Base-by-base conservation (phyloP, 2,797 vertebrate genomes). In the Artibeus jamaicensis region DNA sequence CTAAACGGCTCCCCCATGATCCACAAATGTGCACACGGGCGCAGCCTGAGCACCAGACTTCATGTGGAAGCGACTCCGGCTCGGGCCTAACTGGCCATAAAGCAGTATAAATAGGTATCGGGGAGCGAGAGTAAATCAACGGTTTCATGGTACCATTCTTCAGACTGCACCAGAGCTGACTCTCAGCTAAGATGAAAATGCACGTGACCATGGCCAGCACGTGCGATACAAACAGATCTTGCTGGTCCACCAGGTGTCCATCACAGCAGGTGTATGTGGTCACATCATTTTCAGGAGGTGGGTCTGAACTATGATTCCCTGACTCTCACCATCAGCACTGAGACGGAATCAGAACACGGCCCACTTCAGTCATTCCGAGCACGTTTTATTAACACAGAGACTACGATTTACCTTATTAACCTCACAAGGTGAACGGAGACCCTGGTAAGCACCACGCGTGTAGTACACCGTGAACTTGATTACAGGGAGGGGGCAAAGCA, bases 341-440 rank as follows among this genome's bases (percentile, higher is more conserved):
- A 79, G 70, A 93, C 89, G 57, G 29, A 48, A 76, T 55, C 24
- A 42, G 87, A 89, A 46, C 24, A 44, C 62, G 67, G 21, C 29
- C 79, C 44, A 2, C 59, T 32, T 95, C 62, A 18, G 62, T 94
- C 86, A 34, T 9, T 74, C 74, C 71, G 57, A 67, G 57, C 46
- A 62, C 5, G 1, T 77, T 97, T 95, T 96, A 96, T 93, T 95
- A 81, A 89, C 29, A 74, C 71, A 46, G 74, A 93, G 86, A 74
- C 34, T 9, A 70, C 0, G 7, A 24, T 90, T 77, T 4, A 9
- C 65, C 19, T 88, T n/a, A 14, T 88, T 83, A 9, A 50, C 32
- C 18, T 55, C 46, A 34, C 12, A 16, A 9, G 55, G 50, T 92
- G 15, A 50, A 34, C 46, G 76, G 7, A 83, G 86, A 67, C 26